phyloP scores from a whole-genome alignment of 2,888 invertebrate genomes.

The Lypha dubia region DNA sequence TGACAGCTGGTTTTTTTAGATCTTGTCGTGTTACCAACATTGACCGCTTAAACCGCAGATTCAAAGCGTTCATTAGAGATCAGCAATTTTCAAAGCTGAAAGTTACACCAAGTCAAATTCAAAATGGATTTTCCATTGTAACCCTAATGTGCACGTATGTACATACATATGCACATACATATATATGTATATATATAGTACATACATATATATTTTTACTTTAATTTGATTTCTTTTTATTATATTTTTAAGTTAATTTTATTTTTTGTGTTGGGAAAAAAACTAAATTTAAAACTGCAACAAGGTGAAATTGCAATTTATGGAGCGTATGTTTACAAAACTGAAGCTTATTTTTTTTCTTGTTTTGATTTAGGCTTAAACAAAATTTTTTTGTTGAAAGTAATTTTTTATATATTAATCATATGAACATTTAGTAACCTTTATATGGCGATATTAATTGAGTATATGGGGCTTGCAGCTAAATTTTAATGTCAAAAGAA shows the following conservation, averaged over 20 bases:
- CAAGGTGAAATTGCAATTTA: constrained; percentile 61
- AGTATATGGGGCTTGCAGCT: constrained; percentile 7
- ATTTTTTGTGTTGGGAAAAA: constrained; percentile 11
- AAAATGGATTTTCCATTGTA: too few relatives aligned
- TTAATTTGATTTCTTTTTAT: constrained; percentile 35
- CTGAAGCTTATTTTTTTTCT: constrained; percentile 29
- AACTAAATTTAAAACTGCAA: constrained; percentile 41
- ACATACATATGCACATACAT: too few relatives aligned
- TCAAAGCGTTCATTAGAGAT: too few relatives aligned
- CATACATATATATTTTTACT: constrained; percentile 12
- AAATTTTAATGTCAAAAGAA: constrained; percentile 10
- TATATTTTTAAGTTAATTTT: neutral
- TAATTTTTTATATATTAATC: constrained; percentile 21
- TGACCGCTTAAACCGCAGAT: too few relatives aligned
- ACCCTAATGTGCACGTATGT: neutral
- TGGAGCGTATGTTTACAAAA: constrained; percentile 38
- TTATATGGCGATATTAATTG: constrained; percentile 5
- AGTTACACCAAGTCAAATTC: too few relatives aligned
- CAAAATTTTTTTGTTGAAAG: constrained; percentile 48
- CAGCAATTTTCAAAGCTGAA: too few relatives aligned
- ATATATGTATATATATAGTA: too few relatives aligned
- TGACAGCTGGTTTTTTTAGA: too few relatives aligned
- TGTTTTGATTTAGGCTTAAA: constrained; percentile 43
- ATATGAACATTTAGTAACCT: constrained; percentile 37
- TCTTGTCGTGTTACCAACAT: too few relatives aligned